Conservation (phyloP, 2,888 invertebrate genomes). For the Drosophila rubida region DNA sequence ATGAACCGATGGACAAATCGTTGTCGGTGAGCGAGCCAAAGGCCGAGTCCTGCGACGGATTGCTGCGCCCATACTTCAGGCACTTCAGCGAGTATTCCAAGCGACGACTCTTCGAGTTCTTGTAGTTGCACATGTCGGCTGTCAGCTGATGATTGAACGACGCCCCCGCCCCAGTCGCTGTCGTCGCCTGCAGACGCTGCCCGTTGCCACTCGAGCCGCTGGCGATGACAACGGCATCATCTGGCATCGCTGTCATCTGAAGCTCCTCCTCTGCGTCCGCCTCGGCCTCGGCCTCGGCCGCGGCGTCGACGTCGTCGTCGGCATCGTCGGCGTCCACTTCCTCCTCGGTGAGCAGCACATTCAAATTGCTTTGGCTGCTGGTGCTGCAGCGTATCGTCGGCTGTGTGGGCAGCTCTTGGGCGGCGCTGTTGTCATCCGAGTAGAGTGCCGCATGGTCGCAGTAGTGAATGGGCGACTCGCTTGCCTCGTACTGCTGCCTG, state of each 20-base stretch:
- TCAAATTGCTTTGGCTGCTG: constrained; percentile 75
- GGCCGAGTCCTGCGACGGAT: constrained; percentile 85
- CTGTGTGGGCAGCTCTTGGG: constrained; percentile 64
- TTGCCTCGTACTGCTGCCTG: constrained; percentile 79
- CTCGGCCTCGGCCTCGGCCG: constrained; percentile 15
- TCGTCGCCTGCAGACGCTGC: constrained; percentile 50
- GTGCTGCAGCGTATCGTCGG: constrained; percentile 66
- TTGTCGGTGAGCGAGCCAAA: constrained; percentile 85
- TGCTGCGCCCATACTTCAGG: constrained; percentile 84
- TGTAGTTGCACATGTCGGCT: constrained; percentile 84
- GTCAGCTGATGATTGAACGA: constrained; percentile 84
- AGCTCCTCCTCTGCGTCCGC: constrained; percentile 41
- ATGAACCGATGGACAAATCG: constrained; percentile 84
- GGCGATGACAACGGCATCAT: constrained; percentile 56
- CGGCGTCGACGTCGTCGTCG: constrained; percentile 23
- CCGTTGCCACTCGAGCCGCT: constrained; percentile 56
- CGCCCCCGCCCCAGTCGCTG: not conserved
- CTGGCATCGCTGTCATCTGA: constrained; percentile 19
- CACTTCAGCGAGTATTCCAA: constrained; percentile 85
- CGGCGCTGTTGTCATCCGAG: constrained; percentile 82
- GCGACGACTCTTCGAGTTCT: constrained; percentile 85
- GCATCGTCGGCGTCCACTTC: constrained; percentile 42
- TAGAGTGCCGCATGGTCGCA: constrained; percentile 83
- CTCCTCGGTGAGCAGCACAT: constrained; percentile 59
- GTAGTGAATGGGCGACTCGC: constrained; percentile 84